These are phyloP conservation scores for Lamellibrachia satsuma DNA, from an alignment of 2,888 invertebrate species.

Conservation along the genomic window DNA sequence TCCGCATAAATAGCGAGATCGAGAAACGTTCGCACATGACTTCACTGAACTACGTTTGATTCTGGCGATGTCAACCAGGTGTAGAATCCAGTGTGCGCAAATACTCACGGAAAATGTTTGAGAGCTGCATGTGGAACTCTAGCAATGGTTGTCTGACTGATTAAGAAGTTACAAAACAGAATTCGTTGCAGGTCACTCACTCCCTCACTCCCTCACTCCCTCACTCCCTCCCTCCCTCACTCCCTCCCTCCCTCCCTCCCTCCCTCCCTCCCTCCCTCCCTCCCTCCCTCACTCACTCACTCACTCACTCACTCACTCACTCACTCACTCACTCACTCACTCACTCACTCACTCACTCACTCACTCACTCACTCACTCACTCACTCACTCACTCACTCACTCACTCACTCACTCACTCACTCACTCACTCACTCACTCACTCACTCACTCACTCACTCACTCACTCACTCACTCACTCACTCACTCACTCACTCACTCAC, in stretches of 20 bases:
- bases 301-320: slow-evolving; percentile 34
- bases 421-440: slow-evolving; percentile 32
- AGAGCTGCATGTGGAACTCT: no score
- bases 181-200: not conserved
- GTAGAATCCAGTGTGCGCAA: no score
- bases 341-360: slow-evolving; percentile 35
- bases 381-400: slow-evolving; percentile 29
- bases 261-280: slow-evolving; percentile 33
- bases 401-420: slow-evolving; percentile 32
- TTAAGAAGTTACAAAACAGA: no score
- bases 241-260: no score
- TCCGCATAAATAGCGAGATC: no score
- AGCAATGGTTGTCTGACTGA: no score
- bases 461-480: slow-evolving; percentile 35
- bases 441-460: slow-evolving; percentile 34
- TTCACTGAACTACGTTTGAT: no score
- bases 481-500: slow-evolving; percentile 36
- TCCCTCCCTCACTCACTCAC: slow-evolving; percentile 34
- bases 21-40: no score
- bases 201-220: slow-evolving; percentile 34
- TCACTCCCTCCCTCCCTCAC: slow-evolving; percentile 30
- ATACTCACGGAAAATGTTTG: no score
- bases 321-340: slow-evolving; percentile 35
- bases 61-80: no score
- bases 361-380: slow-evolving; percentile 35